Percentiles rank a stretch among this genome's conserved stretches.
These are phyloP conservation scores for Dorcus parallelipipedus DNA, from an alignment of 2,888 invertebrate genomes.

Conservation along the genomic window DNA sequence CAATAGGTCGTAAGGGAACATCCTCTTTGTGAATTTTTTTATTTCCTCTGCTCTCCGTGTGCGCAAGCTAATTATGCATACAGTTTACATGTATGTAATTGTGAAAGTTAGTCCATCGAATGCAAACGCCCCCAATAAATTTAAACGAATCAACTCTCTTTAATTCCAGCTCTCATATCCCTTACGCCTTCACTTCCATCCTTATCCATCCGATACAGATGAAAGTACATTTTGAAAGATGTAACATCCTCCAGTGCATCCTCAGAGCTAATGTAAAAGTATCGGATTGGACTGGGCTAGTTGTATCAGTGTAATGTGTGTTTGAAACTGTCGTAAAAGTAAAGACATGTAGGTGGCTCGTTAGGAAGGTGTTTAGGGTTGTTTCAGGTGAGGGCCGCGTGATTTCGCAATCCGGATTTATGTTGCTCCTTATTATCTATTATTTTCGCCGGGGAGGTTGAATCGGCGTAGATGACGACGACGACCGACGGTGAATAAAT, in stretches of 20 bases:
- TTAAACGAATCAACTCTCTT: slow-evolving; percentile 13
- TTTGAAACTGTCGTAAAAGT: slow-evolving; percentile 34
- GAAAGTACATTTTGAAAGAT: slow-evolving; percentile 4
- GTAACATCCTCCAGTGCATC: neutral
- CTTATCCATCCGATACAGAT: neutral
- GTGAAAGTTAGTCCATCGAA: slow-evolving; percentile 10
- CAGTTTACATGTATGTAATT: slow-evolving; percentile 1
- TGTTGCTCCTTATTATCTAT: no score
- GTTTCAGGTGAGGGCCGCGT: neutral
- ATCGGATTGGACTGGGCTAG: slow-evolving; percentile 8
- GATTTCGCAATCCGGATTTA: neutral
- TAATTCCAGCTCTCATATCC: neutral
- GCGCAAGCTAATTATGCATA: no score
- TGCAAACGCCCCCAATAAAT: slow-evolving; percentile 7
- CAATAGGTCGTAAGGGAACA: no score
- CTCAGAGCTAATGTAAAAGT: slow-evolving; percentile 1
- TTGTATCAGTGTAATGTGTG: slow-evolving; percentile 33
- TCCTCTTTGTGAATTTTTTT: no score
- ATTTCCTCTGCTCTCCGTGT: no score
- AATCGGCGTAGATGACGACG: no score
- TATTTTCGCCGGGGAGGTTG: no score
- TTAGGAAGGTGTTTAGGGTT: slow-evolving; percentile 28
- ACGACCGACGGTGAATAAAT: no score
- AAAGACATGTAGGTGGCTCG: slow-evolving; percentile 30
- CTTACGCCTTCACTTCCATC: neutral